Evolutionary conservation across 2,113 vertebrate species (phyloP), one percentile per base, ranked within the genome.

Genomic region (Melanocharis versteri): DNA sequence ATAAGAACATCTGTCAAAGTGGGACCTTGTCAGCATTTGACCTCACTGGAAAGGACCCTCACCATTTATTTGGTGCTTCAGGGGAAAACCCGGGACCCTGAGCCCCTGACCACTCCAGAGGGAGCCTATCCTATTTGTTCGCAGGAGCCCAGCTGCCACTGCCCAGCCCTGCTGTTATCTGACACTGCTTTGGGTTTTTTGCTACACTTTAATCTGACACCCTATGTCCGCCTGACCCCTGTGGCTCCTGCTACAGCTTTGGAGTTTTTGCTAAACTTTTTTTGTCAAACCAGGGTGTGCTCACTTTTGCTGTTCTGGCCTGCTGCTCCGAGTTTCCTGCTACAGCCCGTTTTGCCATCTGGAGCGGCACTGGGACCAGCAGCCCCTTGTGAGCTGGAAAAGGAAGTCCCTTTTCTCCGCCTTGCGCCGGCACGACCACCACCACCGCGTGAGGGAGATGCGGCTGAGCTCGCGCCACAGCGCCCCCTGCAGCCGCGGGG

Each of bases 391-490:
- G 20, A 4, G 1, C 6, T 42, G 10, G 24, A 28, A 15, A 40
- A 28, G 30, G 3, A 40, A 15, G 12, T 2, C 4, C 3, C 18
- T 48, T 18, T 14, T 42, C 19, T 2, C 4, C 19, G 21, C 11
- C 15, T 18, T 7, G 19, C 0, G 2, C 11, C 2, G 1, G 10
- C 2, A 2, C 1, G 0, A 1, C 19, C 1, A 4, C 53, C 44
- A 23, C 15, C 3, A 3, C n/a, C 4, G 0, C 1, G 2, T 1
- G 4, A 13, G 10, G 14, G 11, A 2, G n/a, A 22, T 0, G 3
- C 0, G 0, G 11, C 15, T 2, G 6, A 3, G 1, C 23, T 3
- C 1, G 0, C 1, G 0, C 19, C 35, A 24, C 45, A 83, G 65
- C 10, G 5, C 26, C 30, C 64, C 23, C 42, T 48, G 78, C 42